Evolutionary conservation across 2,797 vertebrate species (phyloP).

Genomic region (Lates japonicus): DNA sequence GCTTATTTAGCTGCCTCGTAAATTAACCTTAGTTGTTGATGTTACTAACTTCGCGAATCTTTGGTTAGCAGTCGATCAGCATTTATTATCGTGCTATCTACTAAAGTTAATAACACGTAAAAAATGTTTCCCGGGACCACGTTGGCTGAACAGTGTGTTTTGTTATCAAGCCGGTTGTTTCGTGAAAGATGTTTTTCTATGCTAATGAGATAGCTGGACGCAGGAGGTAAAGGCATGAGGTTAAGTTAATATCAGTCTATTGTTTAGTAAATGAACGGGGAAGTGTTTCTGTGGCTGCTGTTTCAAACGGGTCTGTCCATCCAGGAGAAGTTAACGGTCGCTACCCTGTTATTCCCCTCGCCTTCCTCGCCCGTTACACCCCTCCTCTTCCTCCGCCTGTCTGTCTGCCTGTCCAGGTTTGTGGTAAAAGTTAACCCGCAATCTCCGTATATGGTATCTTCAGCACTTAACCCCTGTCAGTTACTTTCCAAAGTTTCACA

Average conservation of each 20-base stretch:
- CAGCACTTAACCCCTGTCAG: not conserved
- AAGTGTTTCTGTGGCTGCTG: not conserved
- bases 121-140: constrained; percentile 11
- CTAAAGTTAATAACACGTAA: not conserved
- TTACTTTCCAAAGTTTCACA: not conserved
- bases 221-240: not conserved
- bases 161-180: constrained; percentile 41
- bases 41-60: not conserved
- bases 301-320: not conserved
- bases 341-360: not conserved
- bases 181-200: not conserved
- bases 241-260: not conserved
- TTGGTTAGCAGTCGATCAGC: rapidly evolving
- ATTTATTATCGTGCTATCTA: not conserved
- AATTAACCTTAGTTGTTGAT: not conserved
- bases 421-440: constrained; percentile 6
- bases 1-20: constrained; percentile 23
- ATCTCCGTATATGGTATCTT: not conserved
- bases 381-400: constrained; percentile 14
- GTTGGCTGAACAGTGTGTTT: constrained; percentile 31
- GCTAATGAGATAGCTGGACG: constrained; percentile 7
- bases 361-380: constrained; percentile 26
- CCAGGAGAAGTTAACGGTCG: constrained; percentile 3
- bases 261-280: not conserved
- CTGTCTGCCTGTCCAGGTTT: constrained; percentile 11